Evolutionary conservation across 2,888 invertebrate genomes (phyloP).

Genomic region (Abrostola triplasia): DNA sequence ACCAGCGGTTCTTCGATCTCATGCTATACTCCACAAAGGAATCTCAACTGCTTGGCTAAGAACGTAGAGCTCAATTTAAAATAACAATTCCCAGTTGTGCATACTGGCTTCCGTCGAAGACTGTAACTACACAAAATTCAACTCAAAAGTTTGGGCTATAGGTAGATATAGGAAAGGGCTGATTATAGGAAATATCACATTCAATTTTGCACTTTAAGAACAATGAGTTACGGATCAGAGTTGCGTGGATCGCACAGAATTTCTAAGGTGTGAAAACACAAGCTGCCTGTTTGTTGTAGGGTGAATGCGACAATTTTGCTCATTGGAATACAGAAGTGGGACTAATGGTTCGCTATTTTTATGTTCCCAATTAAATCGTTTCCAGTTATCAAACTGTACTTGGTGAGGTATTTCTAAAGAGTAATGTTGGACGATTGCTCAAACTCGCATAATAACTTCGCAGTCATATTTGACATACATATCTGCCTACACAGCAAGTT

Average conservation of each 20-base stretch:
- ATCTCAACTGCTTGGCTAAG: constrained; percentile 44
- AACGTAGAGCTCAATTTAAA: constrained; percentile 47
- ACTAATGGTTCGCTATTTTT: constrained; percentile 78
- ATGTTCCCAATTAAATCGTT: constrained; percentile 79
- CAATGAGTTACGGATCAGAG: constrained; percentile 45
- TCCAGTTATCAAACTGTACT: constrained; percentile 20
- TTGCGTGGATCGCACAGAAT: constrained; percentile 42
- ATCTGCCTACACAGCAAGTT: not conserved
- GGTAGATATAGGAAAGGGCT: too few species aligned
- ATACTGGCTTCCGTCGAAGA: constrained; percentile 58
- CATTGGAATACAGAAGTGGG: constrained; percentile 77
- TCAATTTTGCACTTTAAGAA: constrained; percentile 49
- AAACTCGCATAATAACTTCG: not conserved
- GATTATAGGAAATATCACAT: constrained; percentile 55
- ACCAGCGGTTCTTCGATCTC: constrained; percentile 57
- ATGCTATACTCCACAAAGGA: constrained; percentile 22
- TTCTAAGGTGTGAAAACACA: constrained; percentile 80
- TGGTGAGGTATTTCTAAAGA: constrained; percentile 17
- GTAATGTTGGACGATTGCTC: constrained; percentile 4
- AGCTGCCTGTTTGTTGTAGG: constrained; percentile 63
- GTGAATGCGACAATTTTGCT: constrained; percentile 82
- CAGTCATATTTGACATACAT: not conserved
- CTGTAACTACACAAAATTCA: constrained; percentile 77
- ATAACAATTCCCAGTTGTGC: constrained; percentile 9
- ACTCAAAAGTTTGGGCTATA: constrained; percentile 77